Evolutionary conservation across 2,113 vertebrate genomes (phyloP), one percentile per base, ranked within the genome.

Genomic region (Atherinomorus stipes): DNA sequence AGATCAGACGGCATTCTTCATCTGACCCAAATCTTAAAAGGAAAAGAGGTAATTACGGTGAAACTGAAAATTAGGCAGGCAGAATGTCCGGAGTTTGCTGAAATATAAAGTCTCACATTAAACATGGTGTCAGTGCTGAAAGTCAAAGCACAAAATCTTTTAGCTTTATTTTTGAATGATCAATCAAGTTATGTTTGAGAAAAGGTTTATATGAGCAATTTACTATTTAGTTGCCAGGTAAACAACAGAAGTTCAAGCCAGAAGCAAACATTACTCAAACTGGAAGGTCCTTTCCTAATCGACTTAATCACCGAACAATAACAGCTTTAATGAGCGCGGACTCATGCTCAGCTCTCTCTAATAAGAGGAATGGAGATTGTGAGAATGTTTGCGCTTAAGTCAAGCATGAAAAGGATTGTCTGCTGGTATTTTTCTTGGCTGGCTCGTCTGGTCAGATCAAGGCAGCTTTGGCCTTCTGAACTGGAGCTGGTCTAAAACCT

Each of bases 321-420:
- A 90, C 82, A 70, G 79, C 75, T 85, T 85, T 91, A 91, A 91
- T 80, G 76, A 86, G 71, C 53, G 75, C 79, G 64, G 88, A 92
- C 83, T 83, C 78, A 62, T 70, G 76, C 74, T 83, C 21, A 45
- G 81, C 76, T 87, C 74, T 57, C 64, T 88, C 75, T 90, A 87
- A 90, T 82, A 45, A 83, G 71, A 67, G 52, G 44, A 47, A 47
- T 11, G 19, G 60, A 88, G 83, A 80, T 68, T 88, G 83, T 70
- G 81, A 76, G 83, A 87, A 89, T 82, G 66, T 90, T 75, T 87
- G 72, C 65, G 85, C 84, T 75, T 90, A 92, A 92, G 81, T 88
- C 84, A 13, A 80, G 88, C 89, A 65, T 92, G 89, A 91, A 83
- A 80, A 64, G 91, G 91, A 92, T 93, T 91, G 88, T 84, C 70